A percentile compares a stretch with the other conserved stretches of the same genome.
Conservation (phyloP, 2,113 vertebrate genomes). For the Mesoclemmys tuberculata region DNA sequence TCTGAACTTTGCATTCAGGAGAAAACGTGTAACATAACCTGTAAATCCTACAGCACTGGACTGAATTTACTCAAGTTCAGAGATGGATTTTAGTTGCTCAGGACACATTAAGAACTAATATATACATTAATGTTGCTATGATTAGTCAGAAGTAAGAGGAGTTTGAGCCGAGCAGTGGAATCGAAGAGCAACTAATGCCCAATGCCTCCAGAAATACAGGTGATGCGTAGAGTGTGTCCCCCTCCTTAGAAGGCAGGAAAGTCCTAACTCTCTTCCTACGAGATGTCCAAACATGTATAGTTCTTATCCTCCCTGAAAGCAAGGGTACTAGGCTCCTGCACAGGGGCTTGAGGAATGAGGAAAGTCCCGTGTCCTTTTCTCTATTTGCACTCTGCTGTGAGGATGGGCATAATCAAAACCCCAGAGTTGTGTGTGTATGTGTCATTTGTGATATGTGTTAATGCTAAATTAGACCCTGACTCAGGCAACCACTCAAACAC, state of each 20-base stretch:
- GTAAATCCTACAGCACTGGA: too few relatives aligned
- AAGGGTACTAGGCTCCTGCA: neutral
- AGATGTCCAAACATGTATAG: neutral
- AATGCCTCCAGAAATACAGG: neutral
- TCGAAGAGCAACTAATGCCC: fast-evolving
- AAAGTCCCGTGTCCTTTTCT: neutral
- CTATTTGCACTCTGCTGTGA: neutral
- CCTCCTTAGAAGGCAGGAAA: neutral
- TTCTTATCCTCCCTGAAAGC: neutral
- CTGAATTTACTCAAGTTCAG: neutral
- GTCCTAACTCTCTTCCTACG: fast-evolving
- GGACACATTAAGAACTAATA: neutral
- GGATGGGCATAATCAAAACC: neutral
- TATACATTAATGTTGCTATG: neutral
- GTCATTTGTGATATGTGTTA: neutral
- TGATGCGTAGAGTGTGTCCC: fast-evolving
- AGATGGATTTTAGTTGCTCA: neutral
- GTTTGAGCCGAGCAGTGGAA: neutral
- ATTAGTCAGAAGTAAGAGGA: neutral
- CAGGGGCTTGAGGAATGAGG: neutral
- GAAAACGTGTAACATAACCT: too few relatives aligned
- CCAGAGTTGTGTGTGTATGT: fast-evolving
- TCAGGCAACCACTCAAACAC: neutral
- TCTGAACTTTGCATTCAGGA: too few relatives aligned
- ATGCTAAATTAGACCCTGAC: neutral